Percentiles rank a stretch among this genome's conserved stretches.
Conservation (phyloP, 2,113 vertebrate species). For the Brienomyrus brachyistius region DNA sequence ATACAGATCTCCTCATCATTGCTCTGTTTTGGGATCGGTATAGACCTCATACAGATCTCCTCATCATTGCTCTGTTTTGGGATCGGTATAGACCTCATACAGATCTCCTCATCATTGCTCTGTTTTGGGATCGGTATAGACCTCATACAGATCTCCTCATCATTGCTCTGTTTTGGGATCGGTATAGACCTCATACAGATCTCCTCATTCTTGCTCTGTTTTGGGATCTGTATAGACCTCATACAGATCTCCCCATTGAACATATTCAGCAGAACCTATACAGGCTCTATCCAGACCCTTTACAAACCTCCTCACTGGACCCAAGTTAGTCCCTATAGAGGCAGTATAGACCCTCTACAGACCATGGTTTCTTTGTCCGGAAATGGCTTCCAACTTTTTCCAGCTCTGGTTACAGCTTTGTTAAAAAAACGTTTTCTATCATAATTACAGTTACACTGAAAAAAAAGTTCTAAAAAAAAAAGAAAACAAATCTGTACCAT, state of each 20-base stretch:
- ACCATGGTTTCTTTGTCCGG: not conserved
- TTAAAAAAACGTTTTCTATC: not conserved
- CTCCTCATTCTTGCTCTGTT: too few species aligned
- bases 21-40: too few species aligned
- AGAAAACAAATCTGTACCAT: not conserved
- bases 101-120: not conserved
- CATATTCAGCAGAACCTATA: too few species aligned
- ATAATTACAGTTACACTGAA: not conserved
- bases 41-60: not conserved
- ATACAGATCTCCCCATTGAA: too few species aligned
- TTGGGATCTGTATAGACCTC: too few species aligned
- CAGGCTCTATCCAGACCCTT: too few species aligned
- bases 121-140: not conserved
- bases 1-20: not conserved
- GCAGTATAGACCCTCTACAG: not conserved
- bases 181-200: too few species aligned
- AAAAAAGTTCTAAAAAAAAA: not conserved
- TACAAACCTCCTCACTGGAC: not conserved
- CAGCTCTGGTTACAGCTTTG: not conserved
- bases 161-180: too few species aligned
- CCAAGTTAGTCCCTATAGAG: not conserved
- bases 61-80: not conserved
- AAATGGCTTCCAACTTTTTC: not conserved
- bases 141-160: not conserved
- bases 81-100: not conserved